Conservation (phyloP, 2,888 invertebrate species). For the Lasioglossum vierecki region DNA sequence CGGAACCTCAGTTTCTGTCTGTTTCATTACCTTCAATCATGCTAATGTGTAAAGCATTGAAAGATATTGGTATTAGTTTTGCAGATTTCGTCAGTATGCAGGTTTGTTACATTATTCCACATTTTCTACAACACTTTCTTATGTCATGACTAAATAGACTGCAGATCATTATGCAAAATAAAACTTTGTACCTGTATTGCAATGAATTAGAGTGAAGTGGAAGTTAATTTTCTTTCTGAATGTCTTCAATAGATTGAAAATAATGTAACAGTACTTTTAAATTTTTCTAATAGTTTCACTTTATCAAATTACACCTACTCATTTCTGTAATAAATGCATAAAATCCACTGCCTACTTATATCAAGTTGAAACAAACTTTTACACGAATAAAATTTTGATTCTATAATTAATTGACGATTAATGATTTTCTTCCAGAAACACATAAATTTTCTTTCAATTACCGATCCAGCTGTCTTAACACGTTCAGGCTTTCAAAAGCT, state of each 20-base stretch:
- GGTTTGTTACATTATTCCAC: slow-evolving; percentile 63
- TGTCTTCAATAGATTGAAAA: too few species aligned
- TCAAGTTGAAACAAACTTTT: background rate
- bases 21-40: slow-evolving; percentile 90
- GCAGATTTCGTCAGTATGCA: slow-evolving; percentile 88
- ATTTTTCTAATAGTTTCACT: too few species aligned
- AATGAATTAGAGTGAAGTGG: too few species aligned
- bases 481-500: slow-evolving; percentile 90
- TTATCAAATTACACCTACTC: too few species aligned
- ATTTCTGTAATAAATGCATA: too few species aligned
- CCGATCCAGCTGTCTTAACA: slow-evolving; percentile 89
- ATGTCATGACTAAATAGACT: background rate
- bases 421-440: slow-evolving; percentile 81
- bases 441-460: slow-evolving; percentile 86
- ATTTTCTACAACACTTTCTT: background rate
- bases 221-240: too few species aligned
- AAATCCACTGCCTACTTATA: too few species aligned
- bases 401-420: background rate
- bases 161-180: too few species aligned
- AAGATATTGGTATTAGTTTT: slow-evolving; percentile 86
- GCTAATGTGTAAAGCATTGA: slow-evolving; percentile 88
- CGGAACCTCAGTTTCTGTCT: slow-evolving; percentile 88
- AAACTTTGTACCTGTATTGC: too few species aligned
- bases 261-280: too few species aligned
- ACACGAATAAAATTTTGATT: background rate